phyloP scores from a whole-genome alignment of 2,113 vertebrate species.

The Oncorhynchus tshawytscha region DNA sequence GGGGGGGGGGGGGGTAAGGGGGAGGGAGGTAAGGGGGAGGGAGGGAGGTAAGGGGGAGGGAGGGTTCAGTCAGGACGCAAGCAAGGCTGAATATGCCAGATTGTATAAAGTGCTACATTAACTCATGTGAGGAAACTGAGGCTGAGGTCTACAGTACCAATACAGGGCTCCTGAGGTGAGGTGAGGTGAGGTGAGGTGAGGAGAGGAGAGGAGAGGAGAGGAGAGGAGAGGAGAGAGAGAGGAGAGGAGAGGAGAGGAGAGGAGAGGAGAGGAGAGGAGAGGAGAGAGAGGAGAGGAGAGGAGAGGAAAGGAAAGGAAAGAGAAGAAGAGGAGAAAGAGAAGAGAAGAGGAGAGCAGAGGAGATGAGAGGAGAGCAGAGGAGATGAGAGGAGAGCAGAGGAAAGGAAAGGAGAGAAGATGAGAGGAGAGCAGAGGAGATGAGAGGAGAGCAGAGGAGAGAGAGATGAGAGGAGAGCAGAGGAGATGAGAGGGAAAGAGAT shows the following conservation, averaged over 20 bases:
- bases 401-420: background rate
- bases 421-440: background rate
- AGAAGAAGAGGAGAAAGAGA: fast-evolving
- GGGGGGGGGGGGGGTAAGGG: too few species aligned
- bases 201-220: too few species aligned
- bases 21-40: too few species aligned
- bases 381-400: background rate
- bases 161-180: background rate
- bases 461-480: background rate
- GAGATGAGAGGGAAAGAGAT: background rate
- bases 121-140: background rate
- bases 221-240: too few species aligned
- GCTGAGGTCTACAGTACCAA: background rate
- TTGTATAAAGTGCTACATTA: background rate
- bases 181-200: fast-evolving
- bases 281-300: too few species aligned
- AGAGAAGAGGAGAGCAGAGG: background rate
- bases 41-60: background rate
- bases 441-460: background rate
- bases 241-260: too few species aligned
- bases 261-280: too few species aligned
- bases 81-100: background rate
- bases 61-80: background rate
- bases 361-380: background rate
- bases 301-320: background rate